Evolutionary conservation across 2,113 vertebrate genomes (phyloP).

Genomic region (Poecile atricapillus): DNA sequence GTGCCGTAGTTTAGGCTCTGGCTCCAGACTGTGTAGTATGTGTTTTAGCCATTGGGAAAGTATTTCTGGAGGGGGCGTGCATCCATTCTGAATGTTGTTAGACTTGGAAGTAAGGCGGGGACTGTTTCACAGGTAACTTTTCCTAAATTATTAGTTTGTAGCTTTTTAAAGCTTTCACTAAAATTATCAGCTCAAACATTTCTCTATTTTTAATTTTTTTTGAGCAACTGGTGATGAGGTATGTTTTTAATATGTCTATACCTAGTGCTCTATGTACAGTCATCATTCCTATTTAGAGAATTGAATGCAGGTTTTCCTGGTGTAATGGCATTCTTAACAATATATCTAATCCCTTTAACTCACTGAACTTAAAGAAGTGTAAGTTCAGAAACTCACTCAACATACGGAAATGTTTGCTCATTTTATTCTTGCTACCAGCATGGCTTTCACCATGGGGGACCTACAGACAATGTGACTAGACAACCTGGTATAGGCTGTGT

Average conservation of each 20-base stretch:
- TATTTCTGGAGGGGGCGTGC: rapidly evolving
- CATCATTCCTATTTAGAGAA: neutral
- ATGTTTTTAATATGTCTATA: rapidly evolving
- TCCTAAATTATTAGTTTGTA: neutral
- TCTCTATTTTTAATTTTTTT: neutral
- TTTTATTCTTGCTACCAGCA: neutral
- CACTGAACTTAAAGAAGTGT: neutral
- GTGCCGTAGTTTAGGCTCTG: neutral
- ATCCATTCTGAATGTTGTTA: neutral
- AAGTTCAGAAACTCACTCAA: no score
- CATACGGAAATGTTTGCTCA: neutral
- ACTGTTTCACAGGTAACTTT: neutral
- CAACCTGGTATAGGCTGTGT: neutral
- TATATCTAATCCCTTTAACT: neutral
- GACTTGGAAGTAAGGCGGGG: neutral
- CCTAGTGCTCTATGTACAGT: neutral
- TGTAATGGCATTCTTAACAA: neutral
- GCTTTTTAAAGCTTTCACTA: neutral
- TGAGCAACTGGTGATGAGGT: neutral
- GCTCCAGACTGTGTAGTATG: neutral
- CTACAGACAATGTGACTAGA: rapidly evolving
- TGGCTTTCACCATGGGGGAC: neutral
- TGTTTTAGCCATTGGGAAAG: neutral
- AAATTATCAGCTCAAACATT: neutral
- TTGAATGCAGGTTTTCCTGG: neutral